Base-by-base conservation (phyloP, 2,888 invertebrate species). In the Atrina japonica region DNA sequence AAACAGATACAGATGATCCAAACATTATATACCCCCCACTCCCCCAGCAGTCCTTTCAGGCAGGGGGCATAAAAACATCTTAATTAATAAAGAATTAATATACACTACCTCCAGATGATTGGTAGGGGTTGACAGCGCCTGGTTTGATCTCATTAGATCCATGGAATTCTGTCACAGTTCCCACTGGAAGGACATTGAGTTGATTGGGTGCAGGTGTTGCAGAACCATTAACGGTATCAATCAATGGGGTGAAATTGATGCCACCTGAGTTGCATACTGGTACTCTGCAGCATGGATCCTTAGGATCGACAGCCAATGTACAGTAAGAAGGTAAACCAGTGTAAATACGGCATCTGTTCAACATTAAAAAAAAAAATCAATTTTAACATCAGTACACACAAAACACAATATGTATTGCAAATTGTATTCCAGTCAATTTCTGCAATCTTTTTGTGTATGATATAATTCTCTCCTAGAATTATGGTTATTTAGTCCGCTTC, bases 121-220 rank as follows among this genome's bases (percentile, higher is more conserved):
- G 29, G 35, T 47, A 61, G 27, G 61, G 61, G 49, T 61, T 61
- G 29, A 35, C 64, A 14, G 50, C 23, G 21, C 75, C 66, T 30
- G 61, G 56, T 50, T 60, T 52, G 35, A 47, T 27, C 72, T 73
- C 23, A 65, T 70, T 53, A 69, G 78, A 78, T n/a, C 85, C 85
- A 9, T 78, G 70, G 67, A 85, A 75, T 29, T 75, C 61, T 45
- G 72, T 76, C 64, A 83, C 82, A 21, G 82, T 79, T 43, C 85
- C 85, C 21, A 85, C 70, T 2, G 85, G 85, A 11, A 85, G 69
- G n/a, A 82, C 74, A 70, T 83, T 83, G 30, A 74, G 69, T 49
- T 77, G 72, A 23, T 70, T 69, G 7, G 85, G 78, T 23, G 77
- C 66, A 11, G 78, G 78, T 9, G 77, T 75, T 7, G 78, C 75